Evolutionary conservation across 2,888 invertebrate genomes (phyloP).

Genomic region (Oligia fasciuncula): DNA sequence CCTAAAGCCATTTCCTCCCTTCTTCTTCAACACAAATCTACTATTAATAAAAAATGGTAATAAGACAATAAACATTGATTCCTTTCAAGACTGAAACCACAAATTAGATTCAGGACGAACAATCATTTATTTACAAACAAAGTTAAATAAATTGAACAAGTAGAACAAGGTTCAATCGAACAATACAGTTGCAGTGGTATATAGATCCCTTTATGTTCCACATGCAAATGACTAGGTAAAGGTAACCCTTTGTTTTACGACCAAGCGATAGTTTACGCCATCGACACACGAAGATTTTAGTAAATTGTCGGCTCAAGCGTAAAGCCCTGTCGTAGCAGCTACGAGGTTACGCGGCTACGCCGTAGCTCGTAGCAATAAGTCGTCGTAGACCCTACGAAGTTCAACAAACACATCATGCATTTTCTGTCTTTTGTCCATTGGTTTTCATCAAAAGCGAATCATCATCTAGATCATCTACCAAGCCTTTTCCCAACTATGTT

Average conservation of each 20-base stretch:
- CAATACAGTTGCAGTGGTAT: neutral
- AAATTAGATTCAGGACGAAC: neutral
- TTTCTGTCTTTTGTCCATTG: neutral
- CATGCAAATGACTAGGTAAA: conserved; percentile 13
- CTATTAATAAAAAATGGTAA: neutral
- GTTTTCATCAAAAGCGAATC: neutral
- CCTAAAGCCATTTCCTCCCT: too few relatives aligned
- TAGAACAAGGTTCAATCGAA: neutral
- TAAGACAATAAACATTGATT: neutral
- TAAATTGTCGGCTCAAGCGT: conserved; percentile 32
- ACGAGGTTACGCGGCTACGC: conserved; percentile 45
- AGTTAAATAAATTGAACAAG: neutral
- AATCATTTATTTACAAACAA: neutral
- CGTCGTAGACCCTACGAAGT: conserved; percentile 6
- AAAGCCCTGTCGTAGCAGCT: conserved; percentile 46
- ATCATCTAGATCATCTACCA: neutral
- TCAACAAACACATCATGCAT: neutral
- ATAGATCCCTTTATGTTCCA: neutral
- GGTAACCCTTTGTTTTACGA: conserved; percentile 28
- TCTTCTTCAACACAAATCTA: neutral
- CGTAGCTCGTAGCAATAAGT: conserved; percentile 45
- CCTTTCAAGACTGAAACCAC: neutral
- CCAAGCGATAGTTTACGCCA: conserved; percentile 17
- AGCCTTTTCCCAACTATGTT: neutral
- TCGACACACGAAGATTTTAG: conserved; percentile 23